These are phyloP conservation scores for Dreissena rostriformis DNA, from an alignment of 1,140 invertebrate genomes.

Conservation along the genomic window DNA sequence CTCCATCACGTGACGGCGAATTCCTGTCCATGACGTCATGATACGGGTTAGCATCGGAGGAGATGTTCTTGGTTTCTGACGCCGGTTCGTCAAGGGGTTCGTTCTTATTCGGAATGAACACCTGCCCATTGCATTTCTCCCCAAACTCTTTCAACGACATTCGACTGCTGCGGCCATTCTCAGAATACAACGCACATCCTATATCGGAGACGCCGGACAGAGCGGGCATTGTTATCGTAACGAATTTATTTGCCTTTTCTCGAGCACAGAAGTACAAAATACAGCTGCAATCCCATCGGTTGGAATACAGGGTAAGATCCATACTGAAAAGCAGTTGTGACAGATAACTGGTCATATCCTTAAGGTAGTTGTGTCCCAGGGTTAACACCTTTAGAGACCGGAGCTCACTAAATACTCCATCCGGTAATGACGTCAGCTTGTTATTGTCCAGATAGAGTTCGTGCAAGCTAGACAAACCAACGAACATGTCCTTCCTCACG, in stretches of 20 bases:
- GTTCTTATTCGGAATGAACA: background rate
- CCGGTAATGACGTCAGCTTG: constrained; percentile 11
- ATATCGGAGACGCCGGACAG: background rate
- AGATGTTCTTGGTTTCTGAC: background rate
- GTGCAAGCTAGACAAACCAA: constrained; percentile 15
- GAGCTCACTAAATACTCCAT: constrained; percentile 40
- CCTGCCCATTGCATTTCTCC: constrained; percentile 3
- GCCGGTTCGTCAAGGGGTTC: background rate
- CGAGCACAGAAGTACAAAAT: constrained; percentile 30
- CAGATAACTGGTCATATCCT: constrained; percentile 36
- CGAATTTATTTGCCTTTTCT: constrained; percentile 21
- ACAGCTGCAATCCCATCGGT: constrained; percentile 49
- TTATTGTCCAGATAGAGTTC: constrained; percentile 37
- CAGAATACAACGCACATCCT: background rate
- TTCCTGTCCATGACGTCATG: too few relatives aligned
- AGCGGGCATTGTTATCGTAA: constrained; percentile 4
- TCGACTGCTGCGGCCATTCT: background rate
- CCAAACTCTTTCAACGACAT: background rate
- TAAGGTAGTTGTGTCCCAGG: constrained; percentile 22
- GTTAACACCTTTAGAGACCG: constrained; percentile 25
- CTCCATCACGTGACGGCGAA: background rate
- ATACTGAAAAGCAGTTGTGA: constrained; percentile 31
- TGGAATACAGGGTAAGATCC: constrained; percentile 20
- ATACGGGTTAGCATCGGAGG: background rate
- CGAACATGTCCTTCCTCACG: constrained; percentile 34